Evolutionary conservation across 2,888 invertebrate genomes (phyloP).

Genomic region (Clostera curtula): DNA sequence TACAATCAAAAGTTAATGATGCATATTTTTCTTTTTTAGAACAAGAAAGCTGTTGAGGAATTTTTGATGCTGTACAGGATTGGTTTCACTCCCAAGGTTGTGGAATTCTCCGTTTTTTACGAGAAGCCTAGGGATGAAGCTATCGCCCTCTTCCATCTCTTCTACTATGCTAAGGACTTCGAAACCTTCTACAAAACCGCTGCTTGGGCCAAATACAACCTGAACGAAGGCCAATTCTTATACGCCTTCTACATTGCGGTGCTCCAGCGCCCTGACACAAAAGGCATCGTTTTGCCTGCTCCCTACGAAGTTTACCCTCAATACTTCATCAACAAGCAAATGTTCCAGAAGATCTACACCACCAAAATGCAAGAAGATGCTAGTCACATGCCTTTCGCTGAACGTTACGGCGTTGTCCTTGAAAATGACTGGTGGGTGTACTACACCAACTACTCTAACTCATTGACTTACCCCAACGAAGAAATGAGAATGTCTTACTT

Average conservation of each 20-base stretch:
- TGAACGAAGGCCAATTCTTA: conserved; percentile 78
- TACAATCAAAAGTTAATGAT: too few species aligned
- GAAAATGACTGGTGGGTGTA: conserved; percentile 58
- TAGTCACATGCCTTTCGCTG: conserved; percentile 32
- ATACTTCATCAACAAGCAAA: conserved; percentile 76
- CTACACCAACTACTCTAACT: conserved; percentile 75
- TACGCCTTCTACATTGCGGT: conserved; percentile 77
- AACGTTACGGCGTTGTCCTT: conserved; percentile 48
- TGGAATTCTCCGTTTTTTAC: conserved; percentile 67
- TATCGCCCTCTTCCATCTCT: conserved; percentile 68
- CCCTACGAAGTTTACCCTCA: conserved; percentile 80
- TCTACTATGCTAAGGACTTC: conserved; percentile 77
- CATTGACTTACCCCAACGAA: conserved; percentile 61
- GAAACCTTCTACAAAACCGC: conserved; percentile 76
- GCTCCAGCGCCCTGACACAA: conserved; percentile 74
- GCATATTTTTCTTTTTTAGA: conserved; percentile 32
- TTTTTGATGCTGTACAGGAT: conserved; percentile 51
- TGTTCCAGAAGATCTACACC: conserved; percentile 56
- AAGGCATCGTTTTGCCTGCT: conserved; percentile 76
- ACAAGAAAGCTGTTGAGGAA: conserved; percentile 54
- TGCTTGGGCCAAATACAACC: conserved; percentile 69
- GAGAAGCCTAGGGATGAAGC: conserved; percentile 62
- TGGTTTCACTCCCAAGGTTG: conserved; percentile 62
- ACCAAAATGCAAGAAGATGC: conserved; percentile 53
- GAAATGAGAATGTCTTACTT: conserved; percentile 79